phyloP scores from a whole-genome alignment of 1,140 invertebrate genomes.

The Drosophila bocki region DNA sequence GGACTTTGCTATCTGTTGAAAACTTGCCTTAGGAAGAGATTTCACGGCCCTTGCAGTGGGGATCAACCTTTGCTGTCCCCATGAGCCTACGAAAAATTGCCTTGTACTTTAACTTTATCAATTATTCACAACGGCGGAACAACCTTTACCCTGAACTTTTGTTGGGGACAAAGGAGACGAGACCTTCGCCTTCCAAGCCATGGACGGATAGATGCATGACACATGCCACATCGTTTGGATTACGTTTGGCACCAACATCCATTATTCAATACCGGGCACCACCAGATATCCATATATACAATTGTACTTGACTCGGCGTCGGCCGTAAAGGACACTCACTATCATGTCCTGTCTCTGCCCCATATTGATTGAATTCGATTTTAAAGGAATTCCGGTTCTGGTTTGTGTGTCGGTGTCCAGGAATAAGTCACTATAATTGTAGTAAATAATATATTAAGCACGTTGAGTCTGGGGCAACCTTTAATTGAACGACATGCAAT shows the following conservation, averaged over 20 bases:
- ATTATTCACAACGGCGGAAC: constrained; percentile 62
- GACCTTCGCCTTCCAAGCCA: constrained; percentile 50
- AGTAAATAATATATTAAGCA: constrained; percentile 20
- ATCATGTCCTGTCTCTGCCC: constrained; percentile 17
- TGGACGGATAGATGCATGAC: constrained; percentile 14
- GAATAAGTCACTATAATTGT: constrained; percentile 9
- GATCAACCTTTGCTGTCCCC: constrained; percentile 8
- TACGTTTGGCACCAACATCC: constrained; percentile 44
- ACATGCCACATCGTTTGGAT: constrained; percentile 44
- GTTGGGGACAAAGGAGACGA: background rate
- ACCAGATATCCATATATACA: constrained; percentile 5
- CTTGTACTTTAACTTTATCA: constrained; percentile 67
- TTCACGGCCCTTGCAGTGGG: constrained; percentile 14
- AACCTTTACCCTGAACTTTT: constrained; percentile 75
- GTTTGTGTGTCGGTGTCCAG: background rate
- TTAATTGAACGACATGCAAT: constrained; percentile 10
- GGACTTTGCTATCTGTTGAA: background rate
- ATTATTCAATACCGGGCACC: constrained; percentile 65
- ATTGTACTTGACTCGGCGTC: constrained; percentile 48
- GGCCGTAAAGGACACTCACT: constrained; percentile 28
- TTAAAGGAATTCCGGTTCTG: constrained; percentile 19
- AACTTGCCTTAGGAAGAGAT: background rate
- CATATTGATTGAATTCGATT: constrained; percentile 64
- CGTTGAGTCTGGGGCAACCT: constrained; percentile 5
- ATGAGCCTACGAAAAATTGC: constrained; percentile 9